phyloP scores from a whole-genome alignment of 2,113 vertebrate species.

The Sprattus sprattus region DNA sequence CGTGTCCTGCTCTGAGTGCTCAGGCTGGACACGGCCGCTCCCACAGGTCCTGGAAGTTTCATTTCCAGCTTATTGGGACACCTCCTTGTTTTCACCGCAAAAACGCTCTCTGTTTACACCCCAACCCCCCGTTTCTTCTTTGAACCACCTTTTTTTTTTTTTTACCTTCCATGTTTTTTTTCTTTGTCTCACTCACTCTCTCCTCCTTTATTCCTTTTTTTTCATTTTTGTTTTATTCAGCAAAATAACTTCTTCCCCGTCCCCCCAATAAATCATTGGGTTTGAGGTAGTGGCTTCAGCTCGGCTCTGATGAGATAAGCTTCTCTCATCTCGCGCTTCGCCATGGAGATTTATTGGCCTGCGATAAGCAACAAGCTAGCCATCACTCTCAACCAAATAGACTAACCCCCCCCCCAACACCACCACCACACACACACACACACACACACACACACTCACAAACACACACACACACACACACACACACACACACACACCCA shows the following conservation, averaged over 20 bases:
- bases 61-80: conserved; percentile 70
- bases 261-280: conserved; percentile 76
- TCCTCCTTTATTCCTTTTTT: conserved; percentile 65
- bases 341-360: conserved; percentile 95
- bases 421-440: background rate
- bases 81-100: conserved; percentile 66
- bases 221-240: conserved; percentile 60
- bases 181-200: conserved; percentile 53
- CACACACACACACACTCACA: background rate
- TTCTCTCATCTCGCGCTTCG: conserved; percentile 85
- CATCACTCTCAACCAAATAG: conserved; percentile 88
- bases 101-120: conserved; percentile 69
- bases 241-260: conserved; percentile 74
- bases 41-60: conserved; percentile 61
- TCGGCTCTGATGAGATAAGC: conserved; percentile 85
- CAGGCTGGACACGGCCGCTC: conserved; percentile 52
- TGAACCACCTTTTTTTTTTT: conserved; percentile 55
- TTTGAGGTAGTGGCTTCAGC: conserved; percentile 74
- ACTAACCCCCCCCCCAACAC: conserved; percentile 56
- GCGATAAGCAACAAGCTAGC: conserved; percentile 85
- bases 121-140: conserved; percentile 66
- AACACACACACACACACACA: background rate
- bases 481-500: conserved; percentile 53
- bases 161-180: conserved; percentile 18
- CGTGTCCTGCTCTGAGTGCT: conserved; percentile 25